Conservation (phyloP, 1,140 invertebrate species). For the Drosophila auraria region DNA sequence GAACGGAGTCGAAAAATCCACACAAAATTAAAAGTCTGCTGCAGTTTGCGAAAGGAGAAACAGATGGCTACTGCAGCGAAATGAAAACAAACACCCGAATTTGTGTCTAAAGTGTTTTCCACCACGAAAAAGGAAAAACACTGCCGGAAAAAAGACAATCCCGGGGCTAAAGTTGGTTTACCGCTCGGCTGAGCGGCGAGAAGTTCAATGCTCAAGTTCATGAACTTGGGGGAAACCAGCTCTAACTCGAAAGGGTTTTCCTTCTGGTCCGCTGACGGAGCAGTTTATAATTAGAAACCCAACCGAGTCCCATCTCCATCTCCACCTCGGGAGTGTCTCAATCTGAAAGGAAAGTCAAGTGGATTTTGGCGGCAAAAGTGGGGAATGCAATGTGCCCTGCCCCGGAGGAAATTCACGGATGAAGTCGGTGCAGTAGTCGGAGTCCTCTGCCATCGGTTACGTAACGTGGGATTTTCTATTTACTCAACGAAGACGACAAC, state of each 20-base stretch:
- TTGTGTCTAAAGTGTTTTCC: slow-evolving; percentile 51
- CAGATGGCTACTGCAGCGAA: slow-evolving; percentile 76
- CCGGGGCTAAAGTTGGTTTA: slow-evolving; percentile 60
- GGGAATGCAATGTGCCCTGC: slow-evolving; percentile 51
- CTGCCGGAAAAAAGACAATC: slow-evolving; percentile 33
- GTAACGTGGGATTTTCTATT: slow-evolving; percentile 75
- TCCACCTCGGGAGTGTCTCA: slow-evolving; percentile 60
- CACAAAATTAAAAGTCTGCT: slow-evolving; percentile 76
- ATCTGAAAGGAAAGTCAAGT: slow-evolving; percentile 62
- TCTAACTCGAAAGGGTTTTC: slow-evolving; percentile 57
- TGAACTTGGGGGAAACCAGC: slow-evolving; percentile 65
- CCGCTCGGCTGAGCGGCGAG: slow-evolving; percentile 59
- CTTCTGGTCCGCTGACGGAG: slow-evolving; percentile 65
- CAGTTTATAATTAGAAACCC: slow-evolving; percentile 80
- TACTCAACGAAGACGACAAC: slow-evolving; percentile 55
- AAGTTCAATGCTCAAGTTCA: slow-evolving; percentile 82
- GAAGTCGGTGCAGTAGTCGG: slow-evolving; percentile 16
- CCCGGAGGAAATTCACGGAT: slow-evolving; percentile 9
- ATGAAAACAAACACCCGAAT: slow-evolving; percentile 73
- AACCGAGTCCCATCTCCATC: slow-evolving; percentile 40
- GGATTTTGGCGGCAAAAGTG: slow-evolving; percentile 75
- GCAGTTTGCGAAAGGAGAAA: slow-evolving; percentile 62
- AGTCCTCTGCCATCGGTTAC: slow-evolving; percentile 39
- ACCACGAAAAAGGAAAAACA: slow-evolving; percentile 16
- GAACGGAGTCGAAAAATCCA: slow-evolving; percentile 62